Evolutionary conservation across 1,140 invertebrate genomes (phyloP).

Genomic region (Drosophila busckii): DNA sequence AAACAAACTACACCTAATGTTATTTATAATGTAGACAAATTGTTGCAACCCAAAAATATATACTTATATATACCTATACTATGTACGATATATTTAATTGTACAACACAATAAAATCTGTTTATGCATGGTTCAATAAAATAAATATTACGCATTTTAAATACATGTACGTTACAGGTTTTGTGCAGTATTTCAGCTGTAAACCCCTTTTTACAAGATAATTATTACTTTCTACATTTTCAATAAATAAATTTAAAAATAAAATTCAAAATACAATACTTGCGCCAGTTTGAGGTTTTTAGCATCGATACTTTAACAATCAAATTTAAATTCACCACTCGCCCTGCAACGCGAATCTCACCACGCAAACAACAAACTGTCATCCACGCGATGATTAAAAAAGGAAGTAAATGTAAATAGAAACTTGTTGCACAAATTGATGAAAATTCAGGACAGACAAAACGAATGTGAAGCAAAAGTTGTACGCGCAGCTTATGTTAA

Average conservation of each 20-base stretch:
- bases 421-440: slow-evolving; percentile 60
- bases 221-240: too few species aligned
- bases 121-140: slow-evolving; percentile 46
- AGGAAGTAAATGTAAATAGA: slow-evolving; percentile 67
- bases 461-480: slow-evolving; percentile 1
- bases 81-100: slow-evolving; percentile 58
- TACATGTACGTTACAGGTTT: too few species aligned
- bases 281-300: too few species aligned
- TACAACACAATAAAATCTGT: slow-evolving; percentile 63
- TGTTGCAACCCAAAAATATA: slow-evolving; percentile 49
- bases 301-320: too few species aligned
- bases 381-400: slow-evolving; percentile 43
- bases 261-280: too few species aligned
- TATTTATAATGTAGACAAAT: slow-evolving; percentile 21
- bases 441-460: slow-evolving; percentile 25
- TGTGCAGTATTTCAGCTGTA: too few species aligned
- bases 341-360: slow-evolving; percentile 9
- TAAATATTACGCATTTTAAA: too few species aligned
- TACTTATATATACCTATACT: too few species aligned
- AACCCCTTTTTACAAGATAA: too few species aligned
- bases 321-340: too few species aligned
- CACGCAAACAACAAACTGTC: slow-evolving; percentile 46
- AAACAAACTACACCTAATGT: slow-evolving; percentile 27
- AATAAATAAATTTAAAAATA: too few species aligned
- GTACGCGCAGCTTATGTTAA: slow-evolving; percentile 15